Conservation (phyloP, 2,113 vertebrate genomes). For the Athene noctua region DNA sequence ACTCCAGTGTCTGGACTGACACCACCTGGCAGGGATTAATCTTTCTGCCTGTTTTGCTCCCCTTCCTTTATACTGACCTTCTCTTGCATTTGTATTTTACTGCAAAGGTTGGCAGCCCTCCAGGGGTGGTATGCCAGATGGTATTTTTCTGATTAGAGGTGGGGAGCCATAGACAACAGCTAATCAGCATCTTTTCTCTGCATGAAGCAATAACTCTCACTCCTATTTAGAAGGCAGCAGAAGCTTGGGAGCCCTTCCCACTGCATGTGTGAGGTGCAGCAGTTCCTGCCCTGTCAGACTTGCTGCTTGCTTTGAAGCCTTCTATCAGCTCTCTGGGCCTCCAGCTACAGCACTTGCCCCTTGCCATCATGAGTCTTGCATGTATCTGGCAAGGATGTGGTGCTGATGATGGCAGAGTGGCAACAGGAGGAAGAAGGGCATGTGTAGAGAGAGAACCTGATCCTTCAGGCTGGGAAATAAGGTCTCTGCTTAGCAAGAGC, state of each 20-base stretch:
- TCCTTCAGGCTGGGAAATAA: background rate
- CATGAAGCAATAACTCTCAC: background rate
- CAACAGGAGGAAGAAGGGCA: background rate
- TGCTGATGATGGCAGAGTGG: background rate
- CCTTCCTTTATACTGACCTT: constrained; percentile 52
- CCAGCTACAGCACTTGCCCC: background rate
- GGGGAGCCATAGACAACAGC: constrained; percentile 31
- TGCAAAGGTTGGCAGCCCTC: constrained; percentile 62
- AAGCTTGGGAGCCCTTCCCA: background rate
- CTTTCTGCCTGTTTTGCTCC: background rate
- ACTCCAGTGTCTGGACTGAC: background rate
- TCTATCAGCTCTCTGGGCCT: background rate
- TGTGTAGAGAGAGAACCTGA: background rate
- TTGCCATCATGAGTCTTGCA: background rate
- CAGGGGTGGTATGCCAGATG: constrained; percentile 61
- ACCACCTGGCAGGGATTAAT: constrained; percentile 35
- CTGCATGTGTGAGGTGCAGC: background rate
- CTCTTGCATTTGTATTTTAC: constrained; percentile 27
- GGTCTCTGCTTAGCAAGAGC: background rate
- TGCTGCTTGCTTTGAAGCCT: background rate
- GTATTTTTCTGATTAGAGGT: constrained; percentile 47
- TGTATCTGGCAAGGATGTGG: background rate
- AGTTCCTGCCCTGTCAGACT: background rate
- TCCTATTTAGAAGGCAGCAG: constrained; percentile 21
- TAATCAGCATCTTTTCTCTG: constrained; percentile 54